Conservation (phyloP, 37 sponge, comb jelly and placozoan species). For the Mnemiopsis leidyi region DNA sequence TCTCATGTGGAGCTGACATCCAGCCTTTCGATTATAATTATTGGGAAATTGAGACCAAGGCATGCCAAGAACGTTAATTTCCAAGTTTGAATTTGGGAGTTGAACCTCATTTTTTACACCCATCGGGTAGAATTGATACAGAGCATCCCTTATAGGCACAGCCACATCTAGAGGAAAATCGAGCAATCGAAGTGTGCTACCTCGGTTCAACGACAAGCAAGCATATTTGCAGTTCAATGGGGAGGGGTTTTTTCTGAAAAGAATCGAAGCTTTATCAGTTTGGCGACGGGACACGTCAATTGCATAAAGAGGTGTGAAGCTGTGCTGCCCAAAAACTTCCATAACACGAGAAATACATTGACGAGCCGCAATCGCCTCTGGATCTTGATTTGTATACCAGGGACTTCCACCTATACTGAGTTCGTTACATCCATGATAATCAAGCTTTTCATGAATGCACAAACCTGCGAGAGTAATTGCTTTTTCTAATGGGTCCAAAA, state of each 20-base stretch:
- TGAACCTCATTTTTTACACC: background rate
- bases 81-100: background rate
- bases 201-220: background rate
- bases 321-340: background rate
- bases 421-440: background rate
- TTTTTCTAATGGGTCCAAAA: background rate
- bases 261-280: conserved; percentile 35
- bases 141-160: background rate
- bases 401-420: background rate
- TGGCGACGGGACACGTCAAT: background rate
- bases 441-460: background rate
- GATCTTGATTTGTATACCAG: background rate
- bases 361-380: background rate
- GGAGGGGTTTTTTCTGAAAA: background rate
- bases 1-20: background rate
- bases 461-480: conserved; percentile 14
- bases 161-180: conserved; percentile 25
- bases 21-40: background rate
- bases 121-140: conserved; percentile 7
- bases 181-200: background rate
- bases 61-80: background rate
- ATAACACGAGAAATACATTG: conserved; percentile 9
- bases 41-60: background rate
- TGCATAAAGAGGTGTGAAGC: background rate
- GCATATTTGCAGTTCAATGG: conserved; percentile 39